Percentiles rank a stretch among this genome's conserved stretches.
phyloP scores from a whole-genome alignment of 1,140 invertebrate species.

The Neuroterus valhalla region DNA sequence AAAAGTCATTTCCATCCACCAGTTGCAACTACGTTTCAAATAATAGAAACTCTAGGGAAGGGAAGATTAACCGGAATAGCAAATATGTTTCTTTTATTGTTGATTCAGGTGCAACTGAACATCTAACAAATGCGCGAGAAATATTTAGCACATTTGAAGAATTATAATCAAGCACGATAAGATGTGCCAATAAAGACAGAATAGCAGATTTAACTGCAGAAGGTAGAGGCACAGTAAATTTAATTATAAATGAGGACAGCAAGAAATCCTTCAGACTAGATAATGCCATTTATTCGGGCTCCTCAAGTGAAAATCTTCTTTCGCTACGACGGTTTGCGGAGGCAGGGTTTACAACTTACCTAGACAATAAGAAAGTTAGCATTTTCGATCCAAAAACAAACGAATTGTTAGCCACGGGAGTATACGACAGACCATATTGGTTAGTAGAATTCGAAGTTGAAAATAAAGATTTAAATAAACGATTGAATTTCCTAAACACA shows the following conservation, averaged over 20 bases:
- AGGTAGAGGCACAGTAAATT: conserved; percentile 10
- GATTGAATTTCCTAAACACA: not conserved
- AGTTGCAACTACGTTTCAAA: not conserved
- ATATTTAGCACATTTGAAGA: not conserved
- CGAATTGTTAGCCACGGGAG: conserved; percentile 12
- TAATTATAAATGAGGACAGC: not conserved
- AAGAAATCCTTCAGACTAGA: conserved; percentile 27
- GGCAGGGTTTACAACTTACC: conserved; percentile 25
- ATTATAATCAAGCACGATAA: conserved; percentile 11
- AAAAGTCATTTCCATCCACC: not conserved
- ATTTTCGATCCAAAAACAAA: conserved; percentile 30
- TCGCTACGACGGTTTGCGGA: conserved; percentile 31
- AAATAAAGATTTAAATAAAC: conserved; percentile 20
- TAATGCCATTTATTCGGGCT: conserved; percentile 21
- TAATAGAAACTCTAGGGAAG: not conserved
- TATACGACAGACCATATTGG: too few relatives aligned
- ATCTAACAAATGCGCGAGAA: not conserved
- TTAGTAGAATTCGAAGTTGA: conserved; percentile 30
- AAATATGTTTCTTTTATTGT: not conserved
- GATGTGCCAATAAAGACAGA: conserved; percentile 41
- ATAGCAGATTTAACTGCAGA: conserved; percentile 24
- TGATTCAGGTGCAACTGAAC: conserved; percentile 22
- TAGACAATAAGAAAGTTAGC: conserved; percentile 20
- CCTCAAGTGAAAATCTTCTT: conserved; percentile 30
- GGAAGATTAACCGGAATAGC: not conserved